phyloP scores from a whole-genome alignment of 2,113 vertebrate species.

The Herpetotheres cachinnans region DNA sequence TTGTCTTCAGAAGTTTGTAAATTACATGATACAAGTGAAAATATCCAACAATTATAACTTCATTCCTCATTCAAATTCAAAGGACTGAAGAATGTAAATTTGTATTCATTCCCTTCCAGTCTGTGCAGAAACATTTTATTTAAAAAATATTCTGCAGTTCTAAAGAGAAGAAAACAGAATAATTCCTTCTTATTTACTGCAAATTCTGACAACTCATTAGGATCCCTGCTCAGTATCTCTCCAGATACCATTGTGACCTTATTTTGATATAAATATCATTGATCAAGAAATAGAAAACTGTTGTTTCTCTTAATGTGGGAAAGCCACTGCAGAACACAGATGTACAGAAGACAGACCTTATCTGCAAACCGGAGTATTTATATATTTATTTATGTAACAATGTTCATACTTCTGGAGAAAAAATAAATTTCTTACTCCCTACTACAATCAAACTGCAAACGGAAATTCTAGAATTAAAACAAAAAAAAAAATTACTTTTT shows the following conservation, averaged over 20 bases:
- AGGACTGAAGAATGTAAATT: background rate
- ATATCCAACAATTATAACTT: background rate
- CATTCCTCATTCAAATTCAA: background rate
- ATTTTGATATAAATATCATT: background rate
- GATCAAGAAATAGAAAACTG: background rate
- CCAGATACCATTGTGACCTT: background rate
- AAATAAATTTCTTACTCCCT: background rate
- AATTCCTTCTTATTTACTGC: background rate
- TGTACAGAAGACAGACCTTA: background rate
- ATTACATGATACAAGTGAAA: background rate
- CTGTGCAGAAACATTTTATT: background rate
- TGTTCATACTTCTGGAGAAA: background rate
- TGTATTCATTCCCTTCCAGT: background rate
- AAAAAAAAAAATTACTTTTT: background rate
- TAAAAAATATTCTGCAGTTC: background rate
- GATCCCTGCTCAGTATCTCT: background rate
- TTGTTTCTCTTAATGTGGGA: background rate
- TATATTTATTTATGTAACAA: background rate
- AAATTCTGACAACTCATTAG: background rate
- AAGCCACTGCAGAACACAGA: background rate
- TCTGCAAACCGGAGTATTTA: background rate
- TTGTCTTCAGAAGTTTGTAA: background rate
- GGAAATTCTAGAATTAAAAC: background rate
- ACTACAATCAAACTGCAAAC: background rate
- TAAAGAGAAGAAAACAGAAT: background rate